Evolutionary conservation across 2,888 invertebrate species (phyloP).

Genomic region (Philhelius pedissequus): DNA sequence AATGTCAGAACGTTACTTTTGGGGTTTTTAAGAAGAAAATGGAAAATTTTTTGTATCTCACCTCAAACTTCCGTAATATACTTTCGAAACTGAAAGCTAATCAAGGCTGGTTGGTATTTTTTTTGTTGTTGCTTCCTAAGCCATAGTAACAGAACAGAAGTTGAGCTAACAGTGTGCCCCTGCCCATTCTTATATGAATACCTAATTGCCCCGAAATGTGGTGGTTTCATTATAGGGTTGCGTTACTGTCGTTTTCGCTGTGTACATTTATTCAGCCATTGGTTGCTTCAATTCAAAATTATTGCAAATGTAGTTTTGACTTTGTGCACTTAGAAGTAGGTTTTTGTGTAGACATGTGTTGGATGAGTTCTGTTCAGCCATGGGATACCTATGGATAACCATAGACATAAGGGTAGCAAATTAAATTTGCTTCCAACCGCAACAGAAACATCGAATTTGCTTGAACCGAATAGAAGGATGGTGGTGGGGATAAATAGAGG

Average conservation of each 20-base stretch:
- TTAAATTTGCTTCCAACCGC: slow-evolving; percentile 54
- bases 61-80: neutral
- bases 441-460: slow-evolving; percentile 25
- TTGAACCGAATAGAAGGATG: neutral
- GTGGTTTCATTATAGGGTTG: slow-evolving; percentile 14
- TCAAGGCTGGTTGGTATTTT: slow-evolving; percentile 22
- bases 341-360: neutral
- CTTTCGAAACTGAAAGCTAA: slow-evolving; percentile 48
- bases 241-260: neutral
- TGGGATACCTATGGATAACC: slow-evolving; percentile 3
- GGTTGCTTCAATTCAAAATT: slow-evolving; percentile 61
- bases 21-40: slow-evolving; percentile 39
- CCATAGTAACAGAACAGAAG: neutral
- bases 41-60: slow-evolving; percentile 8
- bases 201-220: slow-evolving; percentile 48
- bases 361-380: neutral
- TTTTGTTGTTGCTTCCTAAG: neutral
- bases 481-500: no score
- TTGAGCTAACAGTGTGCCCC: neutral
- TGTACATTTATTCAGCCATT: slow-evolving; percentile 21
- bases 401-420: slow-evolving; percentile 51
- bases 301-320: slow-evolving; percentile 64
- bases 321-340: slow-evolving; percentile 30
- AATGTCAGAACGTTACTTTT: slow-evolving; percentile 42
- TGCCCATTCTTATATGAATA: neutral